Evolutionary conservation across 2,888 invertebrate species (phyloP), one percentile per base, ranked within the genome.

Genomic region (Baccha elongata): DNA sequence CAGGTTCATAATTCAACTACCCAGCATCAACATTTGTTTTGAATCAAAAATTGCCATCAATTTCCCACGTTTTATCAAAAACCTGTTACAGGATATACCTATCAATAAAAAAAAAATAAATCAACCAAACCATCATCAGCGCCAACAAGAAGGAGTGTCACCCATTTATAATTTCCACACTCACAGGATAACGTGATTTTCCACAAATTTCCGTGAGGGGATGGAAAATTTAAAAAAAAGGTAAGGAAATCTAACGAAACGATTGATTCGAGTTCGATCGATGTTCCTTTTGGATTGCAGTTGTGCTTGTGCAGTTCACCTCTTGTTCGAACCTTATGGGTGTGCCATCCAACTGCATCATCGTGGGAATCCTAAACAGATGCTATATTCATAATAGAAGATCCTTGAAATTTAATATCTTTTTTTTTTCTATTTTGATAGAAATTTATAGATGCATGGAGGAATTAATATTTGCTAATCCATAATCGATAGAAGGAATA

Each of bases 81-180:
- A 81, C 80, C 80, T 81, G 80, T 81, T 81, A 75, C 80, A 81
- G 80, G 80, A 81, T 81, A 75, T 71, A 58, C 58, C 75, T 11
- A 46, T 71, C 75, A 71, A 52, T 74, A 62, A 53, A 55, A 50
- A 32, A 65, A 37, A 26, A 21, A 52, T 5, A 19, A 46, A 7
- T 35, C 13, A 13, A 13, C n/a, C 13, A 40, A 3, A 13, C 3
- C n/a, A 8, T 1, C 35, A 35, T 10, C 50, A 48, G 52, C 48
- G 73, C 55, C 67, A 46, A 21, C 10, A 37, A 26, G 37, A 67
- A 46, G 80, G 74, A 74, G 80, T 80, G 80, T 80, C 80, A 74
- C 64, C 80, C 69, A 64, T 78, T 72, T 65, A 46, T 78, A 71
- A 72, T 60, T 72, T 78, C 64, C 64, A 71, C 46, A 71, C 74